Evolutionary conservation across 1,140 invertebrate genomes (phyloP), one percentile per base, ranked within the genome.

Genomic region (Thrips palmi): DNA sequence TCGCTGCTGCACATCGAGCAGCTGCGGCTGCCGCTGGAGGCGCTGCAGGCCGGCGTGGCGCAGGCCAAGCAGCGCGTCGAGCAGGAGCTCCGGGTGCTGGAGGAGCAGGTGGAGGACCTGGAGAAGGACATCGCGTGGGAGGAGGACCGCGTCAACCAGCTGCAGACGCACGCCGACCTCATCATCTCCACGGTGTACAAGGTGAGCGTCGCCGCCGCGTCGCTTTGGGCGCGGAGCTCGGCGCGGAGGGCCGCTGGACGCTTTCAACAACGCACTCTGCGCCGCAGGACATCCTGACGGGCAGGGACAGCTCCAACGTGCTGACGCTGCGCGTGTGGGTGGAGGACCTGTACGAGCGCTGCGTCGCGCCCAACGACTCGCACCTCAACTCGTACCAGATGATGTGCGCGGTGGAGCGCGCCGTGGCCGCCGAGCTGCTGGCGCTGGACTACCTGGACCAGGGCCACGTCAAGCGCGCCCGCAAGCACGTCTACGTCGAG

Each of bases 331-430:
- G 64, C 47, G 64, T 72, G 32, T 71, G 66, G 47, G 57, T 75
- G 15, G 68, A 75, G 48, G 70, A 71, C 37, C 62, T 73, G 8
- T 77, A 72, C 47, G 68, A 74, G 48, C 61, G 60, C 42, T 57
- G 70, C 24, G 60, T 75, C 39, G 66, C 52, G 36, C 56, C 56
- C 43, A 72, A 62, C 50, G 66, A 66, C 45, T 62, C 47, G 40
- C 58, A 61, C 40, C 57, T 64, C 33, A 63, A 56, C 45, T 57
- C 52, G 33, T 67, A 54, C 45, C 56, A 53, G 45, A 74, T 67
- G 58, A 68, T 73, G 63, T 65, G 60, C 48, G 57, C 63, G 35
- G 62, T 76, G 25, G 72, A 77, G 53, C 60, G 58, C 34, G 61
- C 59, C 30, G 68, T 72, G 47, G 66, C 72, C 50, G 50, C 57